Evolutionary conservation across 2,113 vertebrate genomes (phyloP), one percentile per base, ranked within the genome.

Genomic region (Tetrao urogallus): DNA sequence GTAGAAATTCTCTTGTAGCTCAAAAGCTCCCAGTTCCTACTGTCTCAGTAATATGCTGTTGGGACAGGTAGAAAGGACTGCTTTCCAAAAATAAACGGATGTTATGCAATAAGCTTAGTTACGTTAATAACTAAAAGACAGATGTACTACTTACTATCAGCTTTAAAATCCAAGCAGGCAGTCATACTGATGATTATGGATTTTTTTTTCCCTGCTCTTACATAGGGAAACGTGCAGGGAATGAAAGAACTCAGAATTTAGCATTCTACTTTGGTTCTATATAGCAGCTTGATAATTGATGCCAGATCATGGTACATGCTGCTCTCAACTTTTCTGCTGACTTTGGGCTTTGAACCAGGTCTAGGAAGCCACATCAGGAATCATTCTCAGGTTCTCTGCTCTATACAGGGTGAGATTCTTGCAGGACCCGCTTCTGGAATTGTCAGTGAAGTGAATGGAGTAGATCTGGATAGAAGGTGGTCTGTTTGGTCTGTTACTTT

Each of bases 51-150:
- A 81, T 69, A 16, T 88, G 24, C 85, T 88, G 61, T 54, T 94
- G 66, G 90, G 82, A 69, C 86, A 94, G 88, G 80, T 95, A 92
- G 61, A 76, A 86, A 86, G n/a, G 32, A 14, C 76, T 72, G 40
- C 52, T 88, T 94, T 94, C 94, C 76, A 93, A 88, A 89, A 90
- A 86, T 78, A 91, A 72, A 28, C 40, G 78, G 80, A 16, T 84
- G 78, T 92, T 94, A 86, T 79, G 63, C 82, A 96, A 92, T 80
- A 81, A 83, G 82, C 73, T 95, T 93, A 88, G 80, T 91, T 91
- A 58, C 36, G 43, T 77, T 92, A 96, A 90, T 95, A 92, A 90
- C 57, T 78, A 48, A 75, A 91, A 86, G 84, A 45, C 2, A 0
- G 76, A 90, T 86, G 43, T 86, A 42, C 91, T 81, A 32, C 87